A percentile compares a stretch with the other conserved stretches of the same genome.
phyloP scores from a whole-genome alignment of 2,113 vertebrate genomes.

The Pangasianodon hypophthalmus region DNA sequence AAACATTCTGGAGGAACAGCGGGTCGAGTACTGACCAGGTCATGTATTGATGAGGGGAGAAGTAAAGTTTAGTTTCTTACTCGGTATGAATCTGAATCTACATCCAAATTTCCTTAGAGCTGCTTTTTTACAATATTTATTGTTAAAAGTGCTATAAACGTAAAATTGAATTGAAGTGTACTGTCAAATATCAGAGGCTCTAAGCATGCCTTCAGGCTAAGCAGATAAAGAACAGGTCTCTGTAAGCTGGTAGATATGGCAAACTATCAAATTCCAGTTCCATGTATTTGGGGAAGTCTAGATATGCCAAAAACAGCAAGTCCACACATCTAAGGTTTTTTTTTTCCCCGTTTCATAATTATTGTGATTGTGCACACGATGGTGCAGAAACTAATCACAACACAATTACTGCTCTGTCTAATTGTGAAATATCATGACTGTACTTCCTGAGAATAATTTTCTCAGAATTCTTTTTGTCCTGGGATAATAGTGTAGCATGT shows the following conservation, averaged over 20 bases:
- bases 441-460: not conserved
- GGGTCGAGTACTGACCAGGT: not conserved
- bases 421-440: not conserved
- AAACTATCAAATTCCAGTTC: not conserved
- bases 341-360: not conserved
- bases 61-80: not conserved
- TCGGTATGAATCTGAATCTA: not conserved
- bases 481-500: not conserved
- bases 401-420: not conserved
- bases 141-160: not conserved
- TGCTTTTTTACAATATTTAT: not conserved
- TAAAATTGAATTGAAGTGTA: not conserved
- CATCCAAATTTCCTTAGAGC: not conserved
- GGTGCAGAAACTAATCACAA: not conserved
- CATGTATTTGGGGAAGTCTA: not conserved
- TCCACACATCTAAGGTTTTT: not conserved
- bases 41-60: not conserved
- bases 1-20: slow-evolving; percentile 37
- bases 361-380: not conserved
- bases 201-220: not conserved
- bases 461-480: not conserved
- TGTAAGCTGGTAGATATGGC: not conserved
- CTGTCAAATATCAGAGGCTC: not conserved
- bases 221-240: not conserved
- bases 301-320: not conserved